Conservation (phyloP, 1,140 invertebrate genomes). For the Heliconius hewitsoni region DNA sequence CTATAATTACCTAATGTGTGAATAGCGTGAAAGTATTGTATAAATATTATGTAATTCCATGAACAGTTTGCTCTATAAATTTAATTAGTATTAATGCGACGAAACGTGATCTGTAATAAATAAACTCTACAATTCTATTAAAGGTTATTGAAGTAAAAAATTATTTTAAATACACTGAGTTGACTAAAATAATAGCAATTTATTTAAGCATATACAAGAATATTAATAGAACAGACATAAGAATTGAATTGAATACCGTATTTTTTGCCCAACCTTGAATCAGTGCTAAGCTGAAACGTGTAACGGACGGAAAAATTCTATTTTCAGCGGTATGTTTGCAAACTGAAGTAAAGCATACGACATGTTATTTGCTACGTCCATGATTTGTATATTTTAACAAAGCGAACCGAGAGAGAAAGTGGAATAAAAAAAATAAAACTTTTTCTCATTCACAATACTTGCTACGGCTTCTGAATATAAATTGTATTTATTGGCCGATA, state of each 20-base stretch:
- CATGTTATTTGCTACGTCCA: neutral
- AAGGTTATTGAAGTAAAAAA: neutral
- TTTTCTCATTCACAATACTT: conserved; percentile 3
- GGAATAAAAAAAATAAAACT: neutral
- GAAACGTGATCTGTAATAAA: too few species aligned
- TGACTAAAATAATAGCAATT: neutral
- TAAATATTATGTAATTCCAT: too few species aligned
- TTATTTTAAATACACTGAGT: neutral
- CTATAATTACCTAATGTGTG: too few species aligned
- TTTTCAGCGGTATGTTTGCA: conserved; percentile 14
- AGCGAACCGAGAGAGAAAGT: neutral
- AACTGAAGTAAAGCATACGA: neutral
- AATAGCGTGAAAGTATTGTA: too few species aligned
- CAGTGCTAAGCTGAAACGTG: neutral
- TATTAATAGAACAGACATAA: neutral
- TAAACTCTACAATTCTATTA: too few species aligned
- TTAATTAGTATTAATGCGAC: too few species aligned
- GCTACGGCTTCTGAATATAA: conserved; percentile 5
- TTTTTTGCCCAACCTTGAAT: conserved; percentile 2
- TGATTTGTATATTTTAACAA: conserved; percentile 17
- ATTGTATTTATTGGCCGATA: conserved; percentile 10
- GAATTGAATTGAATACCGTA: neutral
- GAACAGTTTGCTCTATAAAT: too few species aligned
- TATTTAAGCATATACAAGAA: neutral
- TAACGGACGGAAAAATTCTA: conserved; percentile 17